Evolutionary conservation across 2,888 invertebrate genomes (phyloP), one percentile per base, ranked within the genome.

Genomic region (Xestia sexstrigata): DNA sequence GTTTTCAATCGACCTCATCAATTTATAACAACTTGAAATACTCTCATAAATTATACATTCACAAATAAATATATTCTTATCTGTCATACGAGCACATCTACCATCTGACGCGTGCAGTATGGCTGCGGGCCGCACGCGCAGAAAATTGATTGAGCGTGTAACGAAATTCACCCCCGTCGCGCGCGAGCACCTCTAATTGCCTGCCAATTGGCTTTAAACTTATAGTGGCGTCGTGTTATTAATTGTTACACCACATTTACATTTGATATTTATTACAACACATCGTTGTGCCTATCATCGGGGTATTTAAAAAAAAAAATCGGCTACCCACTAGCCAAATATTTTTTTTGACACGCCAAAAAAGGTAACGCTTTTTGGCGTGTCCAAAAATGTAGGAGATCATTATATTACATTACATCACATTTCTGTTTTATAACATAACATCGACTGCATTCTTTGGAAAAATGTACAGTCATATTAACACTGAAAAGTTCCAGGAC

Each of bases 31-130:
- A 68, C 75, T 82, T 76, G 49, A 39, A 66, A 69, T 66, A 58
- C 81, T 84, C 70, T 68, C 68, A 87, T 62, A 62, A 62, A 35
- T 91, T 90, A 91, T 81, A 88, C 75, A 93, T 93, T 93, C 90
- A 92, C 82, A 92, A 92, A 93, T 91, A 92, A 90, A 92, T 89
- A 83, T 81, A 84, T 85, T 91, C 89, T 90, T 91, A 93, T 93
- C 93, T 91, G 93, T 92, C 93, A 89, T 82, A 69, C 77, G 80
- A 81, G 87, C 83, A 87, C 94, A 92, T 95, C 93, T 87, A 92
- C 94, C 96, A 96, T 95, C 94, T 96, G 96, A 95, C 96, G 96
- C 95, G 96, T 95, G 96, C 96, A 96, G 96, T 96, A 96, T 96
- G 96, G 95, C 95, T 95, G 94, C 95, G 96, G 96, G 95, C 82